Evolutionary conservation across 1,140 invertebrate species (phyloP), one percentile per base, ranked within the genome.

Genomic region (Muscidifurax raptorellus): DNA sequence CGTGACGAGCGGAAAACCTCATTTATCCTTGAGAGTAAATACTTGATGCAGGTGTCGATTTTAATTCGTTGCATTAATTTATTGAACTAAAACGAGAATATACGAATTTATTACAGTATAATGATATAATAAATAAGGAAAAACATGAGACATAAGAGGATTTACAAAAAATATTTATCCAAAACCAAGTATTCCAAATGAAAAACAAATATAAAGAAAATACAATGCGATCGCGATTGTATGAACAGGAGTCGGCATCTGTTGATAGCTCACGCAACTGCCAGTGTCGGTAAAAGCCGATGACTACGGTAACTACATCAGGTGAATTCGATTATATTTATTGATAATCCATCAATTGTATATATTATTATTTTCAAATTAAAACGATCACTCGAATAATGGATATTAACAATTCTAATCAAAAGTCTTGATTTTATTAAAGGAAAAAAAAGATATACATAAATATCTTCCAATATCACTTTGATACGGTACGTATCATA

Each of bases 391-490:
- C 18, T 18, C 9, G 22, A 59, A n/a, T 59, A 59, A 59, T 59
- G 18, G 52, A 59, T 47, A 10, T 59, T 59, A 59, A 59, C 52
- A 59, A 77, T 15, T 71, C 15, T 84, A 74, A 80, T 84, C 22
- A 80, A 84, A 79, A 74, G 2, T 32, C 10, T 76, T 80, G n/a
- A 84, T 28, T n/a, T 74, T 82, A 78, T 75, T 82, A 69, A 71
- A 72, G 76, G 78, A 25, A 79, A 85, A 79, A 80, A 78, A 77
- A 79, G 27, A 32, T 36, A 30, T 30, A 85, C 40, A 76, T 40
- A 78, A 10, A 82, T 74, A 82, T 82, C 40, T 80, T n/a, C 66
- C 25, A 78, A 84, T 75, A 77, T 67, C 74, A 83, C 64, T 69
- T 67, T 4, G 59, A 77, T 85, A 82, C 75, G 13, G 7, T 40